Base-by-base conservation (phyloP, 2,113 vertebrate genomes). In the Perccottus glenii region DNA sequence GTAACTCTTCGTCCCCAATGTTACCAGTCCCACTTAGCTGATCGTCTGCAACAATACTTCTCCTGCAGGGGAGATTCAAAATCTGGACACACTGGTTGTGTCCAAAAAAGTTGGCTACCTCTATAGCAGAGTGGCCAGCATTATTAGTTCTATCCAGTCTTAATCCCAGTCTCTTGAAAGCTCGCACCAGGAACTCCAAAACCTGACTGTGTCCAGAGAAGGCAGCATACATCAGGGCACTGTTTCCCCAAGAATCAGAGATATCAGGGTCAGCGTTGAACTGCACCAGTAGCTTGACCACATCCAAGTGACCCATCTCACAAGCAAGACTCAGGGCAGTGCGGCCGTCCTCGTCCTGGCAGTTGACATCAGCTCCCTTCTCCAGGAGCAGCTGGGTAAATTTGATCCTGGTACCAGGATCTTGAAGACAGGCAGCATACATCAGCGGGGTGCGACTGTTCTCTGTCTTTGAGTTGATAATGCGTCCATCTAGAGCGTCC, bases 91-190 rank as follows among this genome's bases (percentile, higher is more conserved):
- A 95, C 35, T 92, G 91, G 44, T 87, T 87, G 79, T 96, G 94
- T 5, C 95, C 95, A 3, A 94, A 93, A 63, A 92, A 82, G 50
- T 91, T 85, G 14, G 95, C 95, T 6, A 95, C 91, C 52, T 95
- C 94, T 11, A 92, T 73, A 9, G 94, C 94, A 0, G 95, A 94
- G 64, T 94, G 93, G 1, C 95, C 94, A 0, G 93, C 93, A 0
- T 90, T 89, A 70, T 95, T 95, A 6, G 89, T 92, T 57, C 87
- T 90, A 84, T 96, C 93, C 40, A 96, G 76, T 58, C 86, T 89
- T 69, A 97, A 69, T 11, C 96, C 96, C 0, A 97, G 88, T 76
- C 94, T 93, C 79, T 95, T 96, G 78, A 96, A 97, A 64, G 95
- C 93, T 58, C 95, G 92, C 67, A 96, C 90, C 51, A 97, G 90